Evolutionary conservation across 1,140 invertebrate species (phyloP), one percentile per base, ranked within the genome.

Genomic region (Helicoverpa zea): DNA sequence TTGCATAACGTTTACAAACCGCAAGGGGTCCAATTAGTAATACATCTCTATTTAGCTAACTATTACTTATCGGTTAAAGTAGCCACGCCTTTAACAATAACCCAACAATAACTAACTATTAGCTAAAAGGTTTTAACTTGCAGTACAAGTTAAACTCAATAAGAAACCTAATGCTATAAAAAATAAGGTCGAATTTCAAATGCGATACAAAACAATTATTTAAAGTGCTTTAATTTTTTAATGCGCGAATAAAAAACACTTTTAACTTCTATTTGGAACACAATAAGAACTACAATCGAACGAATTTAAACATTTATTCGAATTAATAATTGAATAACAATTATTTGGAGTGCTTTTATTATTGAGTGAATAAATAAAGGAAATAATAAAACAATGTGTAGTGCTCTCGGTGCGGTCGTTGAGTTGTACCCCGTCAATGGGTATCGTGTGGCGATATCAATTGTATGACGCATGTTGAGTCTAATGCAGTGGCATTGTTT

Each of bases 381-480:
- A 85, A 86, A 85, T 81, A 86, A 87, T 82, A 86, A 84, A 86
- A 87, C 84, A 85, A 86, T 86, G 81, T 74, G 66, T 23, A 73
- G 78, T 79, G 81, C 61, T 75, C 72, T 79, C 66, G 80, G 85
- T 83, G 83, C 73, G 83, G 83, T 79, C 63, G 80, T 84, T 77
- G 82, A 58, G 81, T 79, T 79, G 52, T 49, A 70, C 66, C 58
- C 72, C 83, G 87, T 88, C 85, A 86, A 87, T 84, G 77, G 83
- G 81, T 79, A 78, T 88, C 87, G 85, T 88, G 87, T 85, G 87
- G 87, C 85, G 84, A 68, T n/a, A 43, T 47, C 54, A 77, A 84
- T 81, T 79, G 51, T 23, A 1, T 59, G 14, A 49, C 18, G 61
- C 14, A 84, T 81, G 79, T 23, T 58, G 23, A 35, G 51, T 47